Evolutionary conservation across 2,888 invertebrate genomes (phyloP), one percentile per base, ranked within the genome.

Genomic region (Drosophila crucigera): DNA sequence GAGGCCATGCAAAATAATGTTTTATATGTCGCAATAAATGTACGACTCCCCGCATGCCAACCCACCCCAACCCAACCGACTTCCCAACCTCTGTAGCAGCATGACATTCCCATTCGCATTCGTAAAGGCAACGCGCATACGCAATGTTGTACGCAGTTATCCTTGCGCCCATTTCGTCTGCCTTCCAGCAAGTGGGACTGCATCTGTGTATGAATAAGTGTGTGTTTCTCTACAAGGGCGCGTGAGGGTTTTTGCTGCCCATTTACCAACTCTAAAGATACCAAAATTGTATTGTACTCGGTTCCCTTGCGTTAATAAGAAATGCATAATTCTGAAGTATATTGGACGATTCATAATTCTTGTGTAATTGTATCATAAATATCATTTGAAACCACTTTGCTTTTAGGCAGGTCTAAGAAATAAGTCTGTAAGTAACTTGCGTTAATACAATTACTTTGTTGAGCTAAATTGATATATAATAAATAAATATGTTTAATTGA

Each of bases 1-100:
- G 89, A 84, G 83, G 89, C 87, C 85, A 89, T 82, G 85, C 85
- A 83, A 87, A 89, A 83, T 87, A 87, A 87, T 87, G 88, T 89
- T 87, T 87, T 87, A 78, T 78, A 89, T 87, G 89, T 87, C 84
- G 89, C 87, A 87, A 87, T 89, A 87, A 87, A 89, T 87, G 89
- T 87, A 83, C 82, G 86, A 82, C 59, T 64, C 68, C 59, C 66
- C 43, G 33, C 54, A 52, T 53, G 41, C 64, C 83, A 28, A 14
- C 52, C 53, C 31, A 31, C 39, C 3, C 60, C 55, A 35, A 25
- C 43, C 50, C 56, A 31, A 37, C 70, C 52, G 68, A 53, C 64
- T 49, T 60, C 67, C 62, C 68, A 43, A 52, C 33, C 16, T 39
- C 43, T 5, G 10, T 4, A 10, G 58, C 43, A 56, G 39, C 39